Base-by-base conservation (phyloP, 1,140 invertebrate species). In the Aphaenogaster rudis region DNA sequence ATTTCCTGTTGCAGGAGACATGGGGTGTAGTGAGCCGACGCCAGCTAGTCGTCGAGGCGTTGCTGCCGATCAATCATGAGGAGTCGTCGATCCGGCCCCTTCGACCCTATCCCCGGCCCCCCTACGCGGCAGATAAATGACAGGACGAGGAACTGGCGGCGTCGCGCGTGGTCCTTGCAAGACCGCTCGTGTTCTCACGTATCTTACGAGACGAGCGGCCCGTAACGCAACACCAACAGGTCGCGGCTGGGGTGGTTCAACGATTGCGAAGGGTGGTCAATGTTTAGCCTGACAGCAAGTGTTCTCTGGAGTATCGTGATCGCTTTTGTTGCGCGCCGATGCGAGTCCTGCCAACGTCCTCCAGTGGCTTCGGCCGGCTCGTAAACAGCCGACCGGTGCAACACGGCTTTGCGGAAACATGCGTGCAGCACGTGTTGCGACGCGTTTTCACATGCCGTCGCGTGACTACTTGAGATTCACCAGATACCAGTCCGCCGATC, bases 221-320 rank as follows among this genome's bases (percentile, higher is more conserved):
- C 79, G 91, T 88, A 91, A 92, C 87, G 66, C 87, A 90, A 90
- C 64, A 91, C 90, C 90, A n/a, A 52, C 61, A 42, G 66, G 33
- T 77, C 77, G 48, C 33, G 48, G 50, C 45, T 45, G 52, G 28
- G 74, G 72, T 36, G 76, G 72, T 33, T 74, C 52, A 15, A 13
- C 8, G 61, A 87, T 78, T 72, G 69, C 76, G 88, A 86, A 86
- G 92, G 90, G 92, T 94, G 93, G 92, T 93, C 93, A 89, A 81
- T 93, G 92, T 94, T 94, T 93, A 92, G 92, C 92, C 88, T 92
- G 94, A 94, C 93, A 94, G 92, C 88, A 69, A 87, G 86, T 92
- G 90, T 93, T 88, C 81, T 81, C 42, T 28, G 13, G 42, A 45
- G 67, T 78, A 72, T 81, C 88, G 76, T 85, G 85, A 86, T 87